Conservation (phyloP, 2,797 vertebrate species). For the Clarias fuscus region DNA sequence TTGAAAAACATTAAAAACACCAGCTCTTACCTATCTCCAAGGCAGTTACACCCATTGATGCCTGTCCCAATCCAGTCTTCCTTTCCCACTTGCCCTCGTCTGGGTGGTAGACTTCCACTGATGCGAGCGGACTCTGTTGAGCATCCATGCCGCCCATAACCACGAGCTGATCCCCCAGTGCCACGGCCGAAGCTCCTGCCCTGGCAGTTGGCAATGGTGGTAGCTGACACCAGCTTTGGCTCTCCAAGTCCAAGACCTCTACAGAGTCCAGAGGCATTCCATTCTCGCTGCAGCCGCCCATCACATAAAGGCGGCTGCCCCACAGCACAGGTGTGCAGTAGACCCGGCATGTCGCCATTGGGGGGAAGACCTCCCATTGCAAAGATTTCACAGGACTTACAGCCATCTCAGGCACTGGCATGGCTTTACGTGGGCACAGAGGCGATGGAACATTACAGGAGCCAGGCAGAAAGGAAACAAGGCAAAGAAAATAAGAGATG, state of each 20-base stretch:
- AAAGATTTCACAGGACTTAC: constrained; percentile 81
- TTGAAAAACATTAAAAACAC: neutral
- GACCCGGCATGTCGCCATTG: constrained; percentile 89
- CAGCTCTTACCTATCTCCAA: constrained; percentile 87
- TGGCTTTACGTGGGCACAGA: constrained; percentile 67
- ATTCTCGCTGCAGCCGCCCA: constrained; percentile 88
- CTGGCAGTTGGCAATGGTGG: constrained; percentile 83
- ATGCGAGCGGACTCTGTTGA: constrained; percentile 87
- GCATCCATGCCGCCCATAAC: constrained; percentile 92
- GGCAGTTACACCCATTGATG: constrained; percentile 92
- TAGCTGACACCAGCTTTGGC: constrained; percentile 84
- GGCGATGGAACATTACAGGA: constrained; percentile 70
- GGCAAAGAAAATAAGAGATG: constrained; percentile 45
- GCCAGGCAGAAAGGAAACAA: constrained; percentile 22
- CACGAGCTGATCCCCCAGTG: constrained; percentile 85
- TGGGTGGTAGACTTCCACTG: constrained; percentile 87
- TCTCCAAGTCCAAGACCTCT: constrained; percentile 85
- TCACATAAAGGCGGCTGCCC: constrained; percentile 87
- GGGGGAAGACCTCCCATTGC: constrained; percentile 87
- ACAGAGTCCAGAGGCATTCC: constrained; percentile 84
- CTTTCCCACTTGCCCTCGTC: constrained; percentile 96
- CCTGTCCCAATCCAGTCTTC: constrained; percentile 84
- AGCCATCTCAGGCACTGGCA: constrained; percentile 85
- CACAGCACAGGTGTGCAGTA: constrained; percentile 86
- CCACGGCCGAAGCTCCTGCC: constrained; percentile 84